A percentile compares a stretch with the other conserved stretches of the same genome.
Evolutionary conservation across 64 coral and sea anemone species (phyloP).

Genomic region (Actinia equina): DNA sequence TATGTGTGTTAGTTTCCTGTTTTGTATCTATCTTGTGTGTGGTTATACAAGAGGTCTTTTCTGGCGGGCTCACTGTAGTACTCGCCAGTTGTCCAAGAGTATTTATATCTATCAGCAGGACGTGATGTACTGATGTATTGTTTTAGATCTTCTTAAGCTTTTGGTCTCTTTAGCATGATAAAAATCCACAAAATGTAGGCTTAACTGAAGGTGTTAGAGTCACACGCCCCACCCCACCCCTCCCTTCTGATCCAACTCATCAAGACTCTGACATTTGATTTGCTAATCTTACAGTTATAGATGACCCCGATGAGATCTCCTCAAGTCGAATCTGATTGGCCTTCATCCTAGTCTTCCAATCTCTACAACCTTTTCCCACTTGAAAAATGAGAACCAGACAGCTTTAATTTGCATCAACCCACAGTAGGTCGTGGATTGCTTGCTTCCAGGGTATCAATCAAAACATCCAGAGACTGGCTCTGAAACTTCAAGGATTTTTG

Average conservation of each 20-base stretch:
- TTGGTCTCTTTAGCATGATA: background rate
- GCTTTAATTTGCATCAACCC: background rate
- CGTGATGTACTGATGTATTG: background rate
- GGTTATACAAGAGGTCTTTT: background rate
- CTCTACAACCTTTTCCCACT: background rate
- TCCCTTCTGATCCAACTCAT: background rate
- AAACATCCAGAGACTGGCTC: background rate
- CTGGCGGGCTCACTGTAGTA: background rate
- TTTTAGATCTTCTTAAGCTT: background rate
- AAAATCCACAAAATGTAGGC: conserved; percentile 6
- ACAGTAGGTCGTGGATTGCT: background rate
- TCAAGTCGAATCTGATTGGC: conserved; percentile 1
- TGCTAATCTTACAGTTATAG: conserved; percentile 9
- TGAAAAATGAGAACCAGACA: background rate
- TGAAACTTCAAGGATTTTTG: background rate
- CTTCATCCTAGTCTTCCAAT: background rate
- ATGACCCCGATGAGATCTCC: background rate
- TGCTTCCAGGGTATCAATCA: too few relatives aligned
- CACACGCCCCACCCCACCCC: background rate
- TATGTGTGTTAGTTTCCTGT: background rate
- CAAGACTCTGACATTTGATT: background rate
- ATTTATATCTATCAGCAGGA: background rate
- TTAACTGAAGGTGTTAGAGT: background rate
- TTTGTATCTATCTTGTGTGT: background rate
- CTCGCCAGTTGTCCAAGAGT: background rate